Percentiles rank a stretch among this genome's conserved stretches.
These are phyloP conservation scores for Eueremaeus valkanovi DNA, from an alignment of 2,888 invertebrate species.

Conservation along the genomic window DNA sequence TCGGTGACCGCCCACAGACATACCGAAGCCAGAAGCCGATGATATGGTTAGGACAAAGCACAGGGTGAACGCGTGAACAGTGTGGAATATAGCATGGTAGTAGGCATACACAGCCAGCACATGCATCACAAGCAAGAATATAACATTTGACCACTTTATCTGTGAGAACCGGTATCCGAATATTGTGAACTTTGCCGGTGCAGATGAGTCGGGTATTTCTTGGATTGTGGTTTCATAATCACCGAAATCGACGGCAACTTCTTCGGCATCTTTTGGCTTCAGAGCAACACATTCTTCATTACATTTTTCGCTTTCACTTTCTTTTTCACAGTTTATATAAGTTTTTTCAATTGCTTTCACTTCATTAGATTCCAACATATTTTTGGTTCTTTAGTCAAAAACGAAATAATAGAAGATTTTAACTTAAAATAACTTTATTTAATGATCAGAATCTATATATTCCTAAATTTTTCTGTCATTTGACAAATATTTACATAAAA, in stretches of 20 bases:
- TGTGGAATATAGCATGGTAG: not conserved
- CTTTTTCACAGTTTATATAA: not conserved
- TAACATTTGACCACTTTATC: conserved; percentile 35
- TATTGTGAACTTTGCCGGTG: not conserved
- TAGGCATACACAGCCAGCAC: conserved; percentile 26
- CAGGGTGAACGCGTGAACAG: not conserved
- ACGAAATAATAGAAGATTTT: too few relatives aligned
- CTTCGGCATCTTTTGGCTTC: not conserved
- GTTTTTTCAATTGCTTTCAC: not conserved
- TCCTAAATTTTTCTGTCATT: too few relatives aligned
- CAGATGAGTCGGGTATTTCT: not conserved
- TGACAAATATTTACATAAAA: too few relatives aligned
- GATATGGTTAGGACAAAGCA: not conserved
- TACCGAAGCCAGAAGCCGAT: conserved; percentile 3
- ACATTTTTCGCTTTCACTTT: not conserved
- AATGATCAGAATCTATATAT: too few relatives aligned
- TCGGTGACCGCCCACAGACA: conserved; percentile 27
- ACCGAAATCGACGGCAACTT: not conserved
- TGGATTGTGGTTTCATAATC: not conserved
- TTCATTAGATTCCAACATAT: not conserved
- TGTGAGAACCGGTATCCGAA: conserved; percentile 7
- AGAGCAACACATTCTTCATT: not conserved
- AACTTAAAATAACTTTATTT: too few relatives aligned
- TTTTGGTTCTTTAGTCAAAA: too few relatives aligned
- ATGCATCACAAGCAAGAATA: conserved; percentile 29